Evolutionary conservation across 2,797 vertebrate genomes (phyloP).

Genomic region (Pogonophryne albipinna): DNA sequence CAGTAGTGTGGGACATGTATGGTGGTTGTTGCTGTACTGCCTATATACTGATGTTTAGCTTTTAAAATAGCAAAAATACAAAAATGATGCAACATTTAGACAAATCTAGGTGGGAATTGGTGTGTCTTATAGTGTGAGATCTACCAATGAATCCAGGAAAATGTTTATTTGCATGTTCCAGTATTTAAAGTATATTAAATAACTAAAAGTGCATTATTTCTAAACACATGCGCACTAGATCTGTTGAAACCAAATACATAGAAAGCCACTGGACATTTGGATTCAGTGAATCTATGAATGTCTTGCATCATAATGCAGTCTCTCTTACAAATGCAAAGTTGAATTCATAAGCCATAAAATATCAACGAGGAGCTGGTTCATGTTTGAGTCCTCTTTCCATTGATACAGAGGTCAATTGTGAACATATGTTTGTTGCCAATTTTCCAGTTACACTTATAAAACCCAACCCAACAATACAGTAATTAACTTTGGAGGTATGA

Average conservation of each 20-base stretch:
- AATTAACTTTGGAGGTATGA: not conserved
- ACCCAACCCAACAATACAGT: not conserved
- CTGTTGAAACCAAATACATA: not conserved
- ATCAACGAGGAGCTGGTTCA: not conserved
- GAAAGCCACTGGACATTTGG: not conserved
- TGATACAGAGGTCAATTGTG: not conserved
- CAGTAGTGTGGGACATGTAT: not conserved
- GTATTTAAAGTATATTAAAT: not conserved
- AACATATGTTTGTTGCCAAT: not conserved
- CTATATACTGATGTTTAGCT: too few relatives aligned
- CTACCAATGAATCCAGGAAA: not conserved
- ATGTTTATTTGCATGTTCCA: not conserved
- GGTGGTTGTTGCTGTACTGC: not conserved
- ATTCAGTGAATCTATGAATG: not conserved
- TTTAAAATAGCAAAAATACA: not conserved
- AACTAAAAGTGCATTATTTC: not conserved
- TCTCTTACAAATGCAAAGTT: not conserved
- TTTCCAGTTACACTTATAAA: not conserved
- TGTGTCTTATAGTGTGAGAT: not conserved
- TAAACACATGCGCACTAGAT: not conserved
- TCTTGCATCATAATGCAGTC: not conserved
- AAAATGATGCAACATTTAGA: not conserved
- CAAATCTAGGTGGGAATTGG: too few relatives aligned
- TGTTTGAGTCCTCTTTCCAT: not conserved
- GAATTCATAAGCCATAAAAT: not conserved